A percentile compares a stretch with the other conserved stretches of the same genome.
Conservation (phyloP, 2,113 vertebrate genomes). For the Dryoscopus gambensis region DNA sequence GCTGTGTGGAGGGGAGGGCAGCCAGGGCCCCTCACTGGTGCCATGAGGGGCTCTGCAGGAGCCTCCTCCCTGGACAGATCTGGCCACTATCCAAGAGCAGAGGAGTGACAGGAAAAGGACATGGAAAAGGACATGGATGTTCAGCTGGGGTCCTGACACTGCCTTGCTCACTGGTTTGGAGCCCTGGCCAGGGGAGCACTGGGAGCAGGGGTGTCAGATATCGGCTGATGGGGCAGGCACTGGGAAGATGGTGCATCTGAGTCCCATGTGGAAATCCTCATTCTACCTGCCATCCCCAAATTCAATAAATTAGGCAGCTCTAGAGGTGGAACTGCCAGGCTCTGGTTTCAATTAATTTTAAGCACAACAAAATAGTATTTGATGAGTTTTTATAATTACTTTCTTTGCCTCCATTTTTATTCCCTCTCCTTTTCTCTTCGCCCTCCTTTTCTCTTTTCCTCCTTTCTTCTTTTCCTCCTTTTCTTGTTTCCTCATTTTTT, state of each 20-base stretch:
- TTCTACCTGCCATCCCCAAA: neutral
- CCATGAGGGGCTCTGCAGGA: neutral
- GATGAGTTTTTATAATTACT: neutral
- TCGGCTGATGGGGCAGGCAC: neutral
- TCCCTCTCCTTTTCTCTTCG: neutral
- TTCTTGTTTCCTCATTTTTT: fast-evolving
- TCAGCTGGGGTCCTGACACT: neutral
- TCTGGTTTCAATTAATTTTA: neutral
- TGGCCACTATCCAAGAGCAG: fast-evolving
- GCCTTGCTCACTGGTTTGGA: neutral
- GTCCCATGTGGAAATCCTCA: neutral
- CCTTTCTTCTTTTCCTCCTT: neutral
- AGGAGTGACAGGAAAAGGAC: neutral
- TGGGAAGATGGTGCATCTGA: neutral
- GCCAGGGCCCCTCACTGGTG: fast-evolving
- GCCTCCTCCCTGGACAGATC: fast-evolving
- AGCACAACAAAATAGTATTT: neutral
- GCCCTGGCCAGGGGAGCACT: neutral
- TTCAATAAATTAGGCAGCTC: neutral
- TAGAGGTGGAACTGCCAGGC: neutral
- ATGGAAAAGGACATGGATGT: neutral
- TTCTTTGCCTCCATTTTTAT: neutral
- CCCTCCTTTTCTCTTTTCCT: too few species aligned
- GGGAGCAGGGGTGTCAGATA: neutral
- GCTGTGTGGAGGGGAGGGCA: fast-evolving